Percentiles rank a stretch among this genome's conserved stretches.
phyloP scores from a whole-genome alignment of 2,113 vertebrate genomes.

The Copsychus sechellarum region DNA sequence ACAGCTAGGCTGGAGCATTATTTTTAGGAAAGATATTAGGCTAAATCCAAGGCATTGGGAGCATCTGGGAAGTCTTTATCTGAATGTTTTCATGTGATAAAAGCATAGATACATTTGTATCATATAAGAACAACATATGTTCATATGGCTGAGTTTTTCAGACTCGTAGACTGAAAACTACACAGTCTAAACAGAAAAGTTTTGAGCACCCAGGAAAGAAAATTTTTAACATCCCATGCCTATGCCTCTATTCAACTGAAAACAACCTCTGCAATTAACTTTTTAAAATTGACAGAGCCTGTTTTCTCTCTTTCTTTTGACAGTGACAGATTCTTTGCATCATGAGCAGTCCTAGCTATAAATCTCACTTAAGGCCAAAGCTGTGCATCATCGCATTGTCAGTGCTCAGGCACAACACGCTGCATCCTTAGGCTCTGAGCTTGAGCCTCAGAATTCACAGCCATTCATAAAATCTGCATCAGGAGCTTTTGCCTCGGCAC shows the following conservation, averaged over 20 bases:
- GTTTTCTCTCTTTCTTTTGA: slow-evolving; percentile 13
- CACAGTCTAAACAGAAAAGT: neutral
- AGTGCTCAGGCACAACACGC: neutral
- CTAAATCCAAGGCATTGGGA: neutral
- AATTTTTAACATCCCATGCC: neutral
- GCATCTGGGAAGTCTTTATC: neutral
- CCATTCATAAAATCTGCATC: neutral
- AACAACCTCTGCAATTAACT: slow-evolving; percentile 6
- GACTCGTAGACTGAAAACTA: neutral
- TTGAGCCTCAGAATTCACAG: neutral
- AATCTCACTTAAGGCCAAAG: slow-evolving; percentile 28
- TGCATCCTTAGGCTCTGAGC: fast-evolving
- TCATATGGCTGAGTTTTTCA: neutral
- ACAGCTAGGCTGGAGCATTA: neutral
- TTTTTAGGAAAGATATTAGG: neutral
- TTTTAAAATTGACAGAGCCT: neutral
- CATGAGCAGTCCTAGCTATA: neutral
- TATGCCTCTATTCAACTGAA: neutral
- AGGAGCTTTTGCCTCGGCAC: neutral
- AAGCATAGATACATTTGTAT: neutral
- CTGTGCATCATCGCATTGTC: neutral
- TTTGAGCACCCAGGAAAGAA: neutral
- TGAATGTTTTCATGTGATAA: neutral
- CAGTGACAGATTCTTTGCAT: slow-evolving; percentile 35
- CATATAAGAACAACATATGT: neutral